Conservation (phyloP, 2,113 vertebrate genomes). For the Seriola dumerili region DNA sequence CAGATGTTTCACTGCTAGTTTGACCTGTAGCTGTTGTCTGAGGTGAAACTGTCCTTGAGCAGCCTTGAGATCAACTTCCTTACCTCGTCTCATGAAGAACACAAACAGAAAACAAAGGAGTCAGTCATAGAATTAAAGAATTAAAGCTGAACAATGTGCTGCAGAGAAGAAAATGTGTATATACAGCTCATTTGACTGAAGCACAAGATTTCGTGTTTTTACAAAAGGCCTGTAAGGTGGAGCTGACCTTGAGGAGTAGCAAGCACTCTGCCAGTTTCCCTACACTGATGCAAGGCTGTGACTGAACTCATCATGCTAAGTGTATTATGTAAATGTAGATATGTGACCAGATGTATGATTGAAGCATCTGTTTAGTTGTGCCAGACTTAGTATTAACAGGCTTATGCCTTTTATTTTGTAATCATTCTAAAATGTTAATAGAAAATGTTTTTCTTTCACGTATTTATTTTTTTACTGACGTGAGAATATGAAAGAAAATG, state of each 20-base stretch:
- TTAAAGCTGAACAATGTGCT: too few relatives aligned
- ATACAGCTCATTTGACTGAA: too few relatives aligned
- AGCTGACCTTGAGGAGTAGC: slow-evolving; percentile 7
- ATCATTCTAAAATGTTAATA: not conserved
- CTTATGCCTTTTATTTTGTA: not conserved
- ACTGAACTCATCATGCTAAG: slow-evolving; percentile 32
- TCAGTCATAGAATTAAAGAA: not conserved
- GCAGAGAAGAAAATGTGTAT: too few relatives aligned
- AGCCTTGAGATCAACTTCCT: not conserved
- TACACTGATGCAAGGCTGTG: not conserved
- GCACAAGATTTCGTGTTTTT: too few relatives aligned
- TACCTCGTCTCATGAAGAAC: too few relatives aligned
- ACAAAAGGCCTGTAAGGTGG: not conserved
- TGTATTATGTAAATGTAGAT: slow-evolving; percentile 46
- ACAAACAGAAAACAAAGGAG: not conserved
- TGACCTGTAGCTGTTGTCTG: not conserved
- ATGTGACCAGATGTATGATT: slow-evolving; percentile 23
- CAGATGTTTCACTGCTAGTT: not conserved
- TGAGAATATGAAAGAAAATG: not conserved
- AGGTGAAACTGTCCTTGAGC: slow-evolving; percentile 23
- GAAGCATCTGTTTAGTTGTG: slow-evolving; percentile 28
- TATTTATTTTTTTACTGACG: not conserved
- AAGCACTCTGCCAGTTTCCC: not conserved
- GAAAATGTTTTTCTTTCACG: not conserved
- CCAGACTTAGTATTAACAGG: not conserved